Percentiles rank a stretch among this genome's conserved stretches.
Evolutionary conservation across 2,797 vertebrate genomes (phyloP).

Genomic region (Holocentrus rufus): DNA sequence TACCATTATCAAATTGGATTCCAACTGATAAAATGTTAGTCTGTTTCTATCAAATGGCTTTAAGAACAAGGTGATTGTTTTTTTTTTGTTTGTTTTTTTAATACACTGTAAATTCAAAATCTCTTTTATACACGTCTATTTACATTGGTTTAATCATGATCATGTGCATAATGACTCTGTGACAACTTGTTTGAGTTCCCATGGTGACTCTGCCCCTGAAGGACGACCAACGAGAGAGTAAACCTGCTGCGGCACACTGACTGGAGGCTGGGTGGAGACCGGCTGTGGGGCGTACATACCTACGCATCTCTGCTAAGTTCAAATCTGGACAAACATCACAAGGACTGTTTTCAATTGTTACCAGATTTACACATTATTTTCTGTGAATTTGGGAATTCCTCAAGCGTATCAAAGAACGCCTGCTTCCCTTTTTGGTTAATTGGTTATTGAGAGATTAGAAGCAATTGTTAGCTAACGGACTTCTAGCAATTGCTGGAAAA

Average conservation of each 20-base stretch:
- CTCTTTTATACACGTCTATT: constrained; percentile 72
- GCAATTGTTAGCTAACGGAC: neutral
- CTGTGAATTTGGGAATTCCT: neutral
- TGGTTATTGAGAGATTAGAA: neutral
- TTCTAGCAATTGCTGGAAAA: neutral
- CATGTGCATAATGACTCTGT: constrained; percentile 38
- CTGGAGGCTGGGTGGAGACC: neutral
- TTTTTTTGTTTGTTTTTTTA: constrained; percentile 40
- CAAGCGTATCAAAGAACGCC: constrained; percentile 18
- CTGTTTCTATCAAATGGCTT: constrained; percentile 69
- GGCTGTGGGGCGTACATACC: neutral
- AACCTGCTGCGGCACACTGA: constrained; percentile 7
- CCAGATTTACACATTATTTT: neutral
- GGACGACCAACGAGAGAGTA: neutral
- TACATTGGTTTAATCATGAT: constrained; percentile 59
- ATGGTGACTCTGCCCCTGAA: constrained; percentile 20
- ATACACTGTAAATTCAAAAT: constrained; percentile 64
- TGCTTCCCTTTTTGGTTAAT: constrained; percentile 1
- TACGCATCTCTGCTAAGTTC: neutral
- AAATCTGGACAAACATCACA: constrained; percentile 4
- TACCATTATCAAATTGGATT: constrained; percentile 64
- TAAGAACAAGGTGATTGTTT: constrained; percentile 66
- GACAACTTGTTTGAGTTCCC: constrained; percentile 15
- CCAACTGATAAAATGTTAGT: constrained; percentile 63
- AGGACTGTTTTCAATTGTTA: constrained; percentile 1